phyloP scores from a whole-genome alignment of 2,797 vertebrate genomes.

The Danio choprae region DNA sequence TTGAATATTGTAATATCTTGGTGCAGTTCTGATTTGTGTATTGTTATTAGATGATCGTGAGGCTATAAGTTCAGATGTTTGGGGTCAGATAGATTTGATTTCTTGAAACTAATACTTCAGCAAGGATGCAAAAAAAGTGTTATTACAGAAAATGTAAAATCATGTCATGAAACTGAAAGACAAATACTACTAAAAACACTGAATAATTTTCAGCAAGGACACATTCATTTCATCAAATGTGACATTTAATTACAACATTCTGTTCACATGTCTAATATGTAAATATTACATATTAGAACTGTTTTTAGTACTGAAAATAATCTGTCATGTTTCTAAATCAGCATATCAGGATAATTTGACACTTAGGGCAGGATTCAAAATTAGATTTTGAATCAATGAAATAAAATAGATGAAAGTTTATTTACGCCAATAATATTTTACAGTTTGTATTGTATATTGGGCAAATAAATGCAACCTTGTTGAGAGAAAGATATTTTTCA shows the following conservation, averaged over 20 bases:
- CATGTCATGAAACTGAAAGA: too few relatives aligned
- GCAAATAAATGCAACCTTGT: neutral
- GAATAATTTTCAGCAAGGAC: neutral
- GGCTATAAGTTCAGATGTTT: constrained; percentile 7
- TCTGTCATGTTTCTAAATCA: neutral
- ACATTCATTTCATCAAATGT: too few relatives aligned
- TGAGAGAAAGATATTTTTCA: neutral
- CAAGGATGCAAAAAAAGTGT: neutral
- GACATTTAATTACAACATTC: too few relatives aligned
- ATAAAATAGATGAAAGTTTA: neutral
- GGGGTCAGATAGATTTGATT: neutral
- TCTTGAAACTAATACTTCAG: neutral
- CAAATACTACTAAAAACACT: too few relatives aligned
- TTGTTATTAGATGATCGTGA: neutral
- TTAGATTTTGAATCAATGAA: neutral
- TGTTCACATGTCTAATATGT: too few relatives aligned
- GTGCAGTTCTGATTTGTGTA: neutral
- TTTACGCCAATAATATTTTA: neutral
- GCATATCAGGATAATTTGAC: neutral
- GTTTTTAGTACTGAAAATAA: neutral
- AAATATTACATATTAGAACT: neutral
- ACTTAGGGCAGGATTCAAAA: neutral
- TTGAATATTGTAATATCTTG: neutral
- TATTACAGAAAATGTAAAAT: too few relatives aligned
- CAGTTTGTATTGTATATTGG: neutral